phyloP scores from a whole-genome alignment of 2,113 vertebrate species.

The Gorsachius goisagi region DNA sequence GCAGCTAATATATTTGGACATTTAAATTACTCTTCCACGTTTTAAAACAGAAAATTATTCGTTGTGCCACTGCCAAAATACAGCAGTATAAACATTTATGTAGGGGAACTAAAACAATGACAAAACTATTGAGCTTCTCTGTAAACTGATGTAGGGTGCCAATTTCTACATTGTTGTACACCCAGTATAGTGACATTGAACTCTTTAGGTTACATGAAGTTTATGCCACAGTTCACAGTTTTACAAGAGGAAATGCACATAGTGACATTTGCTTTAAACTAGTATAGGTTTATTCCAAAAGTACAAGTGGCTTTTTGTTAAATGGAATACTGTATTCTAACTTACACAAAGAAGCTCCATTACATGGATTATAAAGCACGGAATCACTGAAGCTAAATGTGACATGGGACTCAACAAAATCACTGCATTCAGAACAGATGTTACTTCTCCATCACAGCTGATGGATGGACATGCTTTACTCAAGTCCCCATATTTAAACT shows the following conservation, averaged over 20 bases:
- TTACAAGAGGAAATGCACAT: not conserved
- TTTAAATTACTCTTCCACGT: not conserved
- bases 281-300: not conserved
- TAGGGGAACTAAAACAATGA: not conserved
- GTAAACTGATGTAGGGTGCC: not conserved
- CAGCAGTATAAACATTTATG: not conserved
- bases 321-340: not conserved
- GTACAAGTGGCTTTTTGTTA: not conserved
- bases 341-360: not conserved
- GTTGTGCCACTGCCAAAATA: not conserved
- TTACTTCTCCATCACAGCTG: not conserved
- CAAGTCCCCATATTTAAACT: not conserved
- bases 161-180: not conserved
- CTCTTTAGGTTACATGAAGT: not conserved
- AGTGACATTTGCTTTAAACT: not conserved
- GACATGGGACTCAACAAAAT: not conserved
- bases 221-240: not conserved
- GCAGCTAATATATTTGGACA: not conserved
- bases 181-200: not conserved
- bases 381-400: not conserved
- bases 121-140: not conserved
- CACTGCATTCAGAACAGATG: not conserved
- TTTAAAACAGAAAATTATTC: not conserved
- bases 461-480: not conserved
- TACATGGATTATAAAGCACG: not conserved